Base-by-base conservation (phyloP, 2,113 vertebrate species). In the Tragelaphus scriptus region DNA sequence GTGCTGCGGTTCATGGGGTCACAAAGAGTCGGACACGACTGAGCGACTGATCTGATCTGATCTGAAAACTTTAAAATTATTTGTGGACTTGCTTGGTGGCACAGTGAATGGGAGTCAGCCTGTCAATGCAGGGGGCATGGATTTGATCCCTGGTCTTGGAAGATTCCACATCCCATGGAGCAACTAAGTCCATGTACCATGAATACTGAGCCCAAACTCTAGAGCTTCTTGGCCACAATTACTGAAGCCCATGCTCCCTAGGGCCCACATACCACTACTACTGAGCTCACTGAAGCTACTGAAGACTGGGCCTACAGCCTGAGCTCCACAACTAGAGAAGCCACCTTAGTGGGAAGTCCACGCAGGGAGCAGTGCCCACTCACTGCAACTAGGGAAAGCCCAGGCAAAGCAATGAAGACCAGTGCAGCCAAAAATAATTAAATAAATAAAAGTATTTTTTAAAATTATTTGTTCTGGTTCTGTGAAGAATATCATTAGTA, bases 381-480 rank as follows among this genome's bases (percentile, higher is more conserved):
- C 0, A 0, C 71, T 77, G 40, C 12, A 7, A 77, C 12, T 26
- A 44, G 12, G 40, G 23, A 40, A 5, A 44, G 71, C 0, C 23
- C 71, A 26, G 71, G 40, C 11, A 26, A 77, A 44, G 12, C 71
- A 77, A 77, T 14, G 40, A 44, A 77, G 71, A 44, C 36, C 71
- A 44, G 71, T 14, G 21, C 11, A 7, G 36, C 36, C 23, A 26
- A 44, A 75, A 75, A 14, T 25, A 44, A 44, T 44, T 44, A 44
- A 25, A 44, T 75, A 44, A 40, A 44, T 44, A 44, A 40, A 75
- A 40, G 40, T 25, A 44, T 75, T 75, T 25, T 0, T 75, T 25
- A 0, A 2, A 13, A 44, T 40, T 75, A 75, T 40, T 75, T 75
- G 71, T 25, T 75, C 21, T 13, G 1, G 16, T 80, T 51, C 28